phyloP scores from a whole-genome alignment of 2,888 invertebrate species.

The Platynereis dumerilii region DNA sequence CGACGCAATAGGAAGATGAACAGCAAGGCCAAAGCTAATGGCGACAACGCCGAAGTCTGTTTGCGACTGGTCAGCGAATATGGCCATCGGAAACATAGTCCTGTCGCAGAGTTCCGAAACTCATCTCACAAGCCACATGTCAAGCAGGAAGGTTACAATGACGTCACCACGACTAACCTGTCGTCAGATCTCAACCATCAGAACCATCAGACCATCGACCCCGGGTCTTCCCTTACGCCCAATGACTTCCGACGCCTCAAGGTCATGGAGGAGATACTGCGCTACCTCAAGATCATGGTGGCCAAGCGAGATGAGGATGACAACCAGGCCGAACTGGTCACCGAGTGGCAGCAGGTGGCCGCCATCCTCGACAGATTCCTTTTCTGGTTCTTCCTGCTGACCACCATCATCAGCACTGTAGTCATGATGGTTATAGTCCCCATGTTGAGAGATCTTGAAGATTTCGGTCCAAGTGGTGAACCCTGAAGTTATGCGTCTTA shows the following conservation, averaged over 20 bases:
- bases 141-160: background rate
- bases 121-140: background rate
- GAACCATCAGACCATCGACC: background rate
- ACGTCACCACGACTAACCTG: background rate
- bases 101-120: slow-evolving; percentile 25
- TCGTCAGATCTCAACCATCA: background rate
- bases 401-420: slow-evolving; percentile 48
- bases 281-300: slow-evolving; percentile 50
- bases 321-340: slow-evolving; percentile 46
- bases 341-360: slow-evolving; percentile 60
- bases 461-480: too few relatives aligned
- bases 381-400: slow-evolving; percentile 53
- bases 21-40: slow-evolving; percentile 6
- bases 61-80: slow-evolving; percentile 33
- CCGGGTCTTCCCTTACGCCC: background rate
- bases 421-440: slow-evolving; percentile 53
- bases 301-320: slow-evolving; percentile 54
- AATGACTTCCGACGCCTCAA: slow-evolving; percentile 29
- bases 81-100: slow-evolving; percentile 22
- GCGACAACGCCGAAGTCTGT: slow-evolving; percentile 31
- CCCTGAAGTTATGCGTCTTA: too few relatives aligned
- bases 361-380: slow-evolving; percentile 54
- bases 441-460: slow-evolving; percentile 22
- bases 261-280: slow-evolving; percentile 51
- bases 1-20: slow-evolving; percentile 10